Evolutionary conservation across 1,140 invertebrate species (phyloP).

Genomic region (Whitmania pigra): DNA sequence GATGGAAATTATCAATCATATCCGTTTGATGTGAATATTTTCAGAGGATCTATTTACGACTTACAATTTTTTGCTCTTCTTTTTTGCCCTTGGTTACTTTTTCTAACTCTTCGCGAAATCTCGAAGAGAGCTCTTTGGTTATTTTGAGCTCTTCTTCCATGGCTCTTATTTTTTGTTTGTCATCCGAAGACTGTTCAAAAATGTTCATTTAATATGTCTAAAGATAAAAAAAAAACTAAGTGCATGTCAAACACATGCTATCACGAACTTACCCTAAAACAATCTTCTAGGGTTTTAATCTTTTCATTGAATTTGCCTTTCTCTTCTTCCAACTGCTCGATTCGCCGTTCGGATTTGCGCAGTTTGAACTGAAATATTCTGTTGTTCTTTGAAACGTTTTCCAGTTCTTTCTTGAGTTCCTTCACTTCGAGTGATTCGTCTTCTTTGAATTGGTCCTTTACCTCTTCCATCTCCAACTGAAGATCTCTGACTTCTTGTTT

Average conservation of each 20-base stretch:
- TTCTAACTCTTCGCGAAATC: constrained; percentile 59
- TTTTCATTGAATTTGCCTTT: constrained; percentile 47
- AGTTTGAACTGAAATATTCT: constrained; percentile 94
- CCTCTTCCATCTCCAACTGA: constrained; percentile 91
- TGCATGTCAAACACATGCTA: not conserved
- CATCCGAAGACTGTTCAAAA: constrained; percentile 29
- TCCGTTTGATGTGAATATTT: too few relatives aligned
- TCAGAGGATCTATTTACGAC: constrained; percentile 14
- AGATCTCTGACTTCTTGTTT: constrained; percentile 82
- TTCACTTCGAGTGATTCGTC: constrained; percentile 94
- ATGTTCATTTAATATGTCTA: not conserved
- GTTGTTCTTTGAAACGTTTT: constrained; percentile 74
- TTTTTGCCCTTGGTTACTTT: constrained; percentile 47
- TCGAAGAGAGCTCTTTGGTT: constrained; percentile 57
- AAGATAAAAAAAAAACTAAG: not conserved
- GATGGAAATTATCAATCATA: too few relatives aligned
- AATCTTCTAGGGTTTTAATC: constrained; percentile 35
- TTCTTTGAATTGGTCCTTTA: constrained; percentile 88
- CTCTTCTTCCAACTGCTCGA: constrained; percentile 75
- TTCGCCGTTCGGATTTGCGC: constrained; percentile 79
- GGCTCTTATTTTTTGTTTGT: constrained; percentile 42
- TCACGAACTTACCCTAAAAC: constrained; percentile 28
- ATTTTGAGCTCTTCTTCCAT: constrained; percentile 70
- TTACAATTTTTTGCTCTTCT: constrained; percentile 47
- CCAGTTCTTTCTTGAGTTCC: constrained; percentile 46